A percentile compares a stretch with the other conserved stretches of the same genome.
These are phyloP conservation scores for Lathamus discolor DNA, from an alignment of 2,113 vertebrate species.

Conservation along the genomic window DNA sequence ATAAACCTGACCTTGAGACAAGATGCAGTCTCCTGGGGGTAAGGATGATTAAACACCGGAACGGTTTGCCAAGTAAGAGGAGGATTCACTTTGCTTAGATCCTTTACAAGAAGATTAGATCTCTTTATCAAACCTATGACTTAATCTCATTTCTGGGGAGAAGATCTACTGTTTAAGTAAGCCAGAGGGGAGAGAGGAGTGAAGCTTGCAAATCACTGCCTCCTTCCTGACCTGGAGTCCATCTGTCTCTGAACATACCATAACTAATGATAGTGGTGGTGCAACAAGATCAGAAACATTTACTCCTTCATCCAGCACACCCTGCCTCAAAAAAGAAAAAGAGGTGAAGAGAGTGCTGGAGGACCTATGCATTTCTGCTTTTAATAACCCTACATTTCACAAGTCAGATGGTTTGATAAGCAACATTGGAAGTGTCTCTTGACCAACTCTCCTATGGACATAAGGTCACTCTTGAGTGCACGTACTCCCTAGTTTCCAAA, in stretches of 20 bases:
- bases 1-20: slow-evolving; percentile 47
- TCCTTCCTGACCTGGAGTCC: background rate
- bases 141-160: slow-evolving; percentile 44
- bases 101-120: slow-evolving; percentile 24
- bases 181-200: background rate
- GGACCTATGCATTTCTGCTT: background rate
- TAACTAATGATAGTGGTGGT: background rate
- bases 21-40: slow-evolving; percentile 9
- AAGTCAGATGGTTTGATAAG: background rate
- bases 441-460: background rate
- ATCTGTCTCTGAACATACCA: background rate
- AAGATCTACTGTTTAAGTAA: slow-evolving; percentile 9
- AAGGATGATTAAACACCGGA: slow-evolving; percentile 28
- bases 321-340: background rate
- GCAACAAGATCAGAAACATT: background rate
- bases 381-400: background rate
- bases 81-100: slow-evolving; percentile 35
- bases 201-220: background rate
- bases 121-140: slow-evolving; percentile 28
- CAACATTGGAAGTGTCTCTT: background rate
- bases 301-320: background rate
- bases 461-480: background rate
- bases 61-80: slow-evolving; percentile 44
- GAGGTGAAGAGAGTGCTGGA: background rate
- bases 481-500: background rate